Evolutionary conservation across 2,113 vertebrate species (phyloP).

Genomic region (Dicentrarchus labrax): DNA sequence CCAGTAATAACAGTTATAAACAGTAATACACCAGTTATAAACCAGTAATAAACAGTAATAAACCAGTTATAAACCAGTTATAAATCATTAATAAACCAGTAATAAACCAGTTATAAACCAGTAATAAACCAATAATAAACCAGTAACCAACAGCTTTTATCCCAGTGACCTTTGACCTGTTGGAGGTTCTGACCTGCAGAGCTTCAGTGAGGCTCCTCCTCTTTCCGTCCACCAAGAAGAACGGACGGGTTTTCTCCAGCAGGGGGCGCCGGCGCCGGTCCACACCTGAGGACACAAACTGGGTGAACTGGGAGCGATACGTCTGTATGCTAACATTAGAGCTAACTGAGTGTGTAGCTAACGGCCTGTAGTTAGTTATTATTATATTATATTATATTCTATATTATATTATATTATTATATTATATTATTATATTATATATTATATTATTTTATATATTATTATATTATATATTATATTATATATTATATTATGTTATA

Average conservation of each 20-base stretch:
- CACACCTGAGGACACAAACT: slow-evolving; percentile 57
- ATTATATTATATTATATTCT: too few relatives aligned
- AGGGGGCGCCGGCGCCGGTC: slow-evolving; percentile 47
- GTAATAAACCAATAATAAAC: not conserved
- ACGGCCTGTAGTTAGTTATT: too few relatives aligned
- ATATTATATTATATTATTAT: too few relatives aligned
- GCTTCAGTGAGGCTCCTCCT: slow-evolving; percentile 75
- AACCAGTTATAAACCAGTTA: not conserved
- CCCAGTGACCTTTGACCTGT: slow-evolving; percentile 13
- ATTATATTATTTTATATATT: too few relatives aligned
- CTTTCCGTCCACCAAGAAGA: slow-evolving; percentile 76
- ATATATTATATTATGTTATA: too few relatives aligned
- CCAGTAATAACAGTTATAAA: too few relatives aligned
- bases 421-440: too few relatives aligned
- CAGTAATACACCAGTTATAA: not conserved
- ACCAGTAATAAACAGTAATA: too few relatives aligned
- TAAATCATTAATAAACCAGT: too few relatives aligned
- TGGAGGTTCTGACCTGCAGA: slow-evolving; percentile 75
- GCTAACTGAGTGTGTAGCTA: too few relatives aligned
- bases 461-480: too few relatives aligned
- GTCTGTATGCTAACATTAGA: too few relatives aligned
- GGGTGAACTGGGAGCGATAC: slow-evolving; percentile 13
- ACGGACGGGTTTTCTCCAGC: slow-evolving; percentile 76
- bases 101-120: not conserved
- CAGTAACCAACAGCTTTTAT: not conserved